Base-by-base conservation (phyloP, 2,113 vertebrate genomes). In the Bucco capensis region DNA sequence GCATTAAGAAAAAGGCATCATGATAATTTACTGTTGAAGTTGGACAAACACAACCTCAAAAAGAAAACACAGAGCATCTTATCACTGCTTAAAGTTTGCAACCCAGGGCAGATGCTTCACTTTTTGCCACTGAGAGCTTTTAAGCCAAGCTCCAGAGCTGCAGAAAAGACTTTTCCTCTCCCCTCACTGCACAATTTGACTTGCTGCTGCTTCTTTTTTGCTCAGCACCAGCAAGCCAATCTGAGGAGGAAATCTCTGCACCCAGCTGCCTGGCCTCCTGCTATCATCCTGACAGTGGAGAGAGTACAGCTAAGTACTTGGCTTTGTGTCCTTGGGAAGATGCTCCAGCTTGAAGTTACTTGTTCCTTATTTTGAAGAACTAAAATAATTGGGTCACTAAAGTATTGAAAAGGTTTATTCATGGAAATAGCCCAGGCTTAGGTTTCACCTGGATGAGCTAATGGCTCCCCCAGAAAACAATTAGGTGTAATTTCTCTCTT, bases 401-500 rank as follows among this genome's bases (percentile, higher is more conserved):
- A 89, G 92, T 62, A 80, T 62, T 91, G 87, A 79, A 88, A 80
- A 4, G 0, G 38, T 67, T 60, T 94, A 57, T 89, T 94, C 93
- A 74, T 66, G 93, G 88, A 92, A 93, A 73, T 80, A 22, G 37
- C 88, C 13, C 50, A 38, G 88, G 53, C 56, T 84, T 35, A 70
- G 23, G 76, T 70, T 96, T 94, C 83, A 88, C 4, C 33, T 79
- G 80, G 82, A 44, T 89, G 79, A 73, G 89, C 92, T 89, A 95
- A 94, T 86, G 76, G 82, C 85, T 95, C 83, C 84, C 82, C 82
- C 82, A 80, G 94, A 94, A 96, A 95, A 95, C 91, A 95, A 95
- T 93, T 94, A 95, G 78, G 76, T 85, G 75, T 44, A 78, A 89
- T 95, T 95, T 94, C 79, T 83, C 38, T 47, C 93, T 89, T 50